Conservation (phyloP, 1,140 invertebrate genomes). For the Cyclargus thomasi region DNA sequence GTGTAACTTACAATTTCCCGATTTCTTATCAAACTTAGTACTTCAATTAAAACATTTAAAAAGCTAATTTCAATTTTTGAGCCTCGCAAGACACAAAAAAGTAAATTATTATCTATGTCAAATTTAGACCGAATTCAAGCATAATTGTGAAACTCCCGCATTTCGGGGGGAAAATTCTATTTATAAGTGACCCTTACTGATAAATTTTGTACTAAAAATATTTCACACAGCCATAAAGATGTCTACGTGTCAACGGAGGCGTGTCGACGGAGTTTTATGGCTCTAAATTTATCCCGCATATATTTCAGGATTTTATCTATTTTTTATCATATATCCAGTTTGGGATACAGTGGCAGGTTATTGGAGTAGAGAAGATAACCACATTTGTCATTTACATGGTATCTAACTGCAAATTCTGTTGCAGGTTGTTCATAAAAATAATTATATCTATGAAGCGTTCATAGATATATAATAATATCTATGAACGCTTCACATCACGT, state of each 20-base stretch:
- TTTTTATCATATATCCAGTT: background rate
- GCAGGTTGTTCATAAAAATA: too few relatives aligned
- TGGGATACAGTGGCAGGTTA: background rate
- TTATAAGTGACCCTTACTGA: constrained; percentile 13
- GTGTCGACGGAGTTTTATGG: constrained; percentile 10
- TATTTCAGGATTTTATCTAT: constrained; percentile 8
- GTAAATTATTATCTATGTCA: background rate
- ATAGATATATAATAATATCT: too few relatives aligned
- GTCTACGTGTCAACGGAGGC: constrained; percentile 11
- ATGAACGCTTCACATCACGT: too few relatives aligned
- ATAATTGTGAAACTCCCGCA: background rate
- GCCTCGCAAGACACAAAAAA: too few relatives aligned
- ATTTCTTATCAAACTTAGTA: too few relatives aligned
- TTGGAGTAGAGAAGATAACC: too few relatives aligned
- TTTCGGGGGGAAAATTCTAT: background rate
- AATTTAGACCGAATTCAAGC: background rate
- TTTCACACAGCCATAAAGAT: constrained; percentile 11
- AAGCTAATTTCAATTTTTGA: too few relatives aligned
- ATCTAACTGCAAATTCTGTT: too few relatives aligned
- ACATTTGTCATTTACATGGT: too few relatives aligned
- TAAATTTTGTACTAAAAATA: constrained; percentile 12
- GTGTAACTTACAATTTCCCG: too few relatives aligned
- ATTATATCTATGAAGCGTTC: too few relatives aligned
- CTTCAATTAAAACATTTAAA: too few relatives aligned
- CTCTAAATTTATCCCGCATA: constrained; percentile 9